Evolutionary conservation across 92 coral and sea anemone species (phyloP).

Genomic region (Palythoa heliodiscus): DNA sequence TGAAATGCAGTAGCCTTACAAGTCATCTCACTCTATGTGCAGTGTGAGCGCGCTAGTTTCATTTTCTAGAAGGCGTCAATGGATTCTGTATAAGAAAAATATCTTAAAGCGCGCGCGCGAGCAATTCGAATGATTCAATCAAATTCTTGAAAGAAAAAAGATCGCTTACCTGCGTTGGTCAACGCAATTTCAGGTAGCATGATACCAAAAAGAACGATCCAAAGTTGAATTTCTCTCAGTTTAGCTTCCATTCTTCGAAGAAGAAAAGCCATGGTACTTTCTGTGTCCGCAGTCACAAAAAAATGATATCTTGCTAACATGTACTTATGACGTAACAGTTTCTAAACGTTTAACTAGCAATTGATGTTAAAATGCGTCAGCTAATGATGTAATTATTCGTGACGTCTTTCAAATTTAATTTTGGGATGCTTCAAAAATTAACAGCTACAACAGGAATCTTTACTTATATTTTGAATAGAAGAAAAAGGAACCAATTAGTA

Average conservation of each 20-base stretch:
- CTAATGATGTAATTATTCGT: not conserved
- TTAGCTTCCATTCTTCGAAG: conserved; percentile 7
- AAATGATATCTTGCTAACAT: not conserved
- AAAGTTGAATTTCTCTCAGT: conserved; percentile 15
- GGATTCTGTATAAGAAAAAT: no score
- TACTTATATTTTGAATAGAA: no score
- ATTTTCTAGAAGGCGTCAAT: no score
- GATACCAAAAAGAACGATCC: not conserved
- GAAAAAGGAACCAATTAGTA: no score
- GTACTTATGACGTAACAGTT: conserved; percentile 29
- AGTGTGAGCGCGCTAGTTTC: no score
- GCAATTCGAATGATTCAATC: not conserved
- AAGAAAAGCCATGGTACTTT: not conserved
- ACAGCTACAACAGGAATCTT: no score
- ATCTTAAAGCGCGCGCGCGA: not conserved
- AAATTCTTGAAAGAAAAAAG: not conserved
- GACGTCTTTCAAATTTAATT: no score
- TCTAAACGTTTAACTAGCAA: not conserved
- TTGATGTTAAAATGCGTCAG: not conserved
- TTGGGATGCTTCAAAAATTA: no score
- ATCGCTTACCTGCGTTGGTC: conserved; percentile 3
- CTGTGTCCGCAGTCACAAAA: not conserved
- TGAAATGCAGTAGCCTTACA: no score
- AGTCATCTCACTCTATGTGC: no score
- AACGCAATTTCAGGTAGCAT: conserved; percentile 12